Evolutionary conservation across 2,113 vertebrate genomes (phyloP).

Genomic region (Nanorana parkeri): DNA sequence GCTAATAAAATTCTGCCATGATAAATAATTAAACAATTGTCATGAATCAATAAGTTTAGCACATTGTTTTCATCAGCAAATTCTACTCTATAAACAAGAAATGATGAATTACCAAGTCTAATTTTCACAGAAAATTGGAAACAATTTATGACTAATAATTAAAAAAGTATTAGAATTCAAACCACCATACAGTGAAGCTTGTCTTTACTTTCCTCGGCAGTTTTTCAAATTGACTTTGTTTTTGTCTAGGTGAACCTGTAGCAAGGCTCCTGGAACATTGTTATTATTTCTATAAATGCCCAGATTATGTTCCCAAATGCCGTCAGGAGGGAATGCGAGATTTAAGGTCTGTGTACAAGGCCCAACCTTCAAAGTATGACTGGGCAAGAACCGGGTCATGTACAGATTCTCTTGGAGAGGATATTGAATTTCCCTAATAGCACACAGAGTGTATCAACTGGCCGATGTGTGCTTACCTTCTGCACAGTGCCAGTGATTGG

Average conservation of each 20-base stretch:
- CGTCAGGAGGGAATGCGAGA: too few relatives aligned
- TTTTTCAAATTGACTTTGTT: slow-evolving; percentile 6
- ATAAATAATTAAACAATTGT: slow-evolving; percentile 99
- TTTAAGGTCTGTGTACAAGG: too few relatives aligned
- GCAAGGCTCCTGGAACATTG: neutral
- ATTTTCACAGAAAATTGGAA: slow-evolving; percentile 89
- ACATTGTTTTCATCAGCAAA: slow-evolving; percentile 99
- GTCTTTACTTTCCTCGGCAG: slow-evolving; percentile 29
- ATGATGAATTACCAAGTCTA: slow-evolving; percentile 99
- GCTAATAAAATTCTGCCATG: slow-evolving; percentile 98
- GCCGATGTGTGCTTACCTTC: too few relatives aligned
- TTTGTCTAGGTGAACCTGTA: slow-evolving; percentile 9
- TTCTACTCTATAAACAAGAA: slow-evolving; percentile 99
- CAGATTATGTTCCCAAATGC: neutral
- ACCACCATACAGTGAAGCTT: slow-evolving; percentile 46
- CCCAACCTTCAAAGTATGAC: too few relatives aligned
- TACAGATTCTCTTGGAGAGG: too few relatives aligned
- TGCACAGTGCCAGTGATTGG: too few relatives aligned
- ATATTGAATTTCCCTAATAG: too few relatives aligned
- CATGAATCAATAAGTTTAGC: slow-evolving; percentile 99
- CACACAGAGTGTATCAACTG: too few relatives aligned
- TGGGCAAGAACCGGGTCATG: too few relatives aligned
- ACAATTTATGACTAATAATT: slow-evolving; percentile 95
- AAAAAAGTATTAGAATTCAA: slow-evolving; percentile 84
- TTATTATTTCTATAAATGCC: slow-evolving; percentile 14